These are phyloP conservation scores for Bubo bubo DNA, from an alignment of 2,113 vertebrate species.

Conservation along the genomic window DNA sequence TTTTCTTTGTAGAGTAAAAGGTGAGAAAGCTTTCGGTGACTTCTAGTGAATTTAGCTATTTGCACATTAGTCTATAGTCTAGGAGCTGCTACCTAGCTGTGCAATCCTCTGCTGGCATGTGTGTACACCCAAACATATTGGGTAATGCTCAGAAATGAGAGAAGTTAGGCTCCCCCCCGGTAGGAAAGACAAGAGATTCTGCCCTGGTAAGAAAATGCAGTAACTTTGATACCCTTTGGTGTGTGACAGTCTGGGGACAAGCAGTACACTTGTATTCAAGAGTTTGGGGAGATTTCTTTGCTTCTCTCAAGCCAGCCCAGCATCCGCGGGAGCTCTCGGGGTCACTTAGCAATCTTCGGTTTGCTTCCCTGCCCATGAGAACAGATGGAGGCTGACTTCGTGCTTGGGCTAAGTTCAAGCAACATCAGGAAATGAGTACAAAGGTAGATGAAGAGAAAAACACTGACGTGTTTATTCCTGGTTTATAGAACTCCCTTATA, in stretches of 20 bases:
- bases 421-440: neutral
- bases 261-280: neutral
- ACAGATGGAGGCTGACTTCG: neutral
- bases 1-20: neutral
- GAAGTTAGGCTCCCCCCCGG: neutral
- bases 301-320: neutral
- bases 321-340: accelerated
- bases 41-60: neutral
- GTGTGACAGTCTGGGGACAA: neutral
- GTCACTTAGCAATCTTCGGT: neutral
- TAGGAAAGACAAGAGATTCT: neutral
- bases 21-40: neutral
- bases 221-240: neutral
- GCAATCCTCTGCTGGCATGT: neutral
- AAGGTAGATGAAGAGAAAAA: neutral
- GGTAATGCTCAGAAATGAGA: neutral
- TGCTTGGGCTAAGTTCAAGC: neutral
- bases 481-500: neutral
- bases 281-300: neutral
- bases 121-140: neutral
- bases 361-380: neutral
- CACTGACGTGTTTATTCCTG: neutral
- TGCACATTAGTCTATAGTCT: neutral
- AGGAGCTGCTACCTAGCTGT: neutral
- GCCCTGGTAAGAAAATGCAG: accelerated